A percentile compares a stretch with the other conserved stretches of the same genome.
Evolutionary conservation across 2,113 vertebrate species (phyloP).

Genomic region (Pao palembangensis): DNA sequence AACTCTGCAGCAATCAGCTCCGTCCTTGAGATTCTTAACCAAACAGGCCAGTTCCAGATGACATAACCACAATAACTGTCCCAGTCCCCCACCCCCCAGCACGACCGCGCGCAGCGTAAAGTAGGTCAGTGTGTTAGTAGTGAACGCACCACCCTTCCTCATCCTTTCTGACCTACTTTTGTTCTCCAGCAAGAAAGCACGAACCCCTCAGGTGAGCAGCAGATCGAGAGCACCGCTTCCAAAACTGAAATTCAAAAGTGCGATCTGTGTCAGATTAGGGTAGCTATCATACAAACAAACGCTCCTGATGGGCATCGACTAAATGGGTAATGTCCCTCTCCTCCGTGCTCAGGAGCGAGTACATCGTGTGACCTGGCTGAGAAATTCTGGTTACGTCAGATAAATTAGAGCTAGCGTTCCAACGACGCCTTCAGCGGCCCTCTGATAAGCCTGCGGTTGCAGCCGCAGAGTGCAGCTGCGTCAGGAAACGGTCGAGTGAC

Average conservation of each 20-base stretch:
- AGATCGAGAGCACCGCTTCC: not conserved
- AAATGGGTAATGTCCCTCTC: no score
- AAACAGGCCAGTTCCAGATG: not conserved
- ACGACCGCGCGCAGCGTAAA: slow-evolving; percentile 46
- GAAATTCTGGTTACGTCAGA: no score
- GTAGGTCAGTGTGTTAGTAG: slow-evolving; percentile 85
- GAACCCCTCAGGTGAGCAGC: slow-evolving; percentile 8
- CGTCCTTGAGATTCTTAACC: not conserved
- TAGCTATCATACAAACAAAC: no score
- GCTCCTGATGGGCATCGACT: no score
- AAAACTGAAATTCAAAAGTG: not conserved
- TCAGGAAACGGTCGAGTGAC: no score
- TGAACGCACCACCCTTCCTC: slow-evolving; percentile 61
- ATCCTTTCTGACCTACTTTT: slow-evolving; percentile 81
- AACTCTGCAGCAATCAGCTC: no score
- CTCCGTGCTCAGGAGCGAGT: no score
- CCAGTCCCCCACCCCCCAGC: not conserved
- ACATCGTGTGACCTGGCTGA: no score
- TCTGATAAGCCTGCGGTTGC: not conserved
- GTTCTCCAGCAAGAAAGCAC: not conserved
- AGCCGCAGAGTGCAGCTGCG: slow-evolving; percentile 1
- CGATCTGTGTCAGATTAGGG: no score
- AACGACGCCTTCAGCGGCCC: no score
- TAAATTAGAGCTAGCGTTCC: no score
- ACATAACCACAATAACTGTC: slow-evolving; percentile 16